phyloP scores from a whole-genome alignment of 1,140 invertebrate genomes.

The Andricus grossulariae region DNA sequence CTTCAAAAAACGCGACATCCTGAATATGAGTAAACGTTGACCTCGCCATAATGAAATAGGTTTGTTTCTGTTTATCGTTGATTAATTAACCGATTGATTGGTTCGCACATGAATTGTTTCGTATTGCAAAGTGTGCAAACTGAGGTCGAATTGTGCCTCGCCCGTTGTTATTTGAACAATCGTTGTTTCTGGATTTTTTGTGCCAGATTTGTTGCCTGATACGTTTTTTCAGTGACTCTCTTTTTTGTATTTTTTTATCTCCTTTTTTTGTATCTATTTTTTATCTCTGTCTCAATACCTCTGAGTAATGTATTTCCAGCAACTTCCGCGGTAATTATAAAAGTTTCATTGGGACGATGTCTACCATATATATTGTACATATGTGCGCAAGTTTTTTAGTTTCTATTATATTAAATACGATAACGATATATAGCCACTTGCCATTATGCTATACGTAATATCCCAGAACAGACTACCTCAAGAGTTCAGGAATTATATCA shows the following conservation, averaged over 20 bases:
- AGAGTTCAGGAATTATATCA: conserved; percentile 71
- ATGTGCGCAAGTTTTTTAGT: conserved; percentile 38
- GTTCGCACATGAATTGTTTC: conserved; percentile 44
- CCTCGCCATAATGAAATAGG: conserved; percentile 57
- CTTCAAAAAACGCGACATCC: conserved; percentile 47
- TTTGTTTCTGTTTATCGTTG: conserved; percentile 62
- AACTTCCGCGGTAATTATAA: not conserved
- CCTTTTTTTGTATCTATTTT: not conserved
- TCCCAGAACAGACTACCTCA: conserved; percentile 74
- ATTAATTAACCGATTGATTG: conserved; percentile 45
- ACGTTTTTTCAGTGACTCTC: not conserved
- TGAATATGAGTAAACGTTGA: conserved; percentile 44
- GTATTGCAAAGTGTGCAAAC: conserved; percentile 35
- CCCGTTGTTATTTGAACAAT: conserved; percentile 40
- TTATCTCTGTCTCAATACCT: too few relatives aligned
- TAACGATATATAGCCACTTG: conserved; percentile 68
- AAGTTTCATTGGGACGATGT: conserved; percentile 51
- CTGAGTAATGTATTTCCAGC: not conserved
- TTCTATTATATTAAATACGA: conserved; percentile 48
- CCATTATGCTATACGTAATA: conserved; percentile 71
- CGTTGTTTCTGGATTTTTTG: conserved; percentile 37
- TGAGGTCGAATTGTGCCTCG: conserved; percentile 7
- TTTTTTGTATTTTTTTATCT: not conserved
- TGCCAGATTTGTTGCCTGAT: conserved; percentile 29
- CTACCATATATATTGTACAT: conserved; percentile 57